These are phyloP conservation scores for Hemibagrus wyckioides DNA, from an alignment of 2,113 vertebrate genomes.

Conservation along the genomic window DNA sequence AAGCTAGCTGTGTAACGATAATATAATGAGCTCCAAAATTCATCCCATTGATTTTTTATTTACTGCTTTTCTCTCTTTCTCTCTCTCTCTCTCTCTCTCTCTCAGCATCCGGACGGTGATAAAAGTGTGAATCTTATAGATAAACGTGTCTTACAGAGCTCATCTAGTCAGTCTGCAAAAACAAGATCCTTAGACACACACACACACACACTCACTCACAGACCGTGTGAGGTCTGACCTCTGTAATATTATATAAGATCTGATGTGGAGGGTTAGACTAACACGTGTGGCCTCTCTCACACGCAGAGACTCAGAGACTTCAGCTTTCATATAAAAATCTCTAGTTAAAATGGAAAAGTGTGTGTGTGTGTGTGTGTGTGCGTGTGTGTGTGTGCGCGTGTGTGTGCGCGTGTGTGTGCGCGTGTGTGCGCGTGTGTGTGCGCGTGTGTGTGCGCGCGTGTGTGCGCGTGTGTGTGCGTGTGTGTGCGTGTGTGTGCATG, in stretches of 20 bases:
- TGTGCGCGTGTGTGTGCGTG: background rate
- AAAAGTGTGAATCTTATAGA: constrained; percentile 51
- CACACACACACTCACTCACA: constrained; percentile 27
- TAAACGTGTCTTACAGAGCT: too few relatives aligned
- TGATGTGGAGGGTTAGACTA: constrained; percentile 65
- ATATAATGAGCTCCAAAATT: background rate
- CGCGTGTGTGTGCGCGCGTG: background rate
- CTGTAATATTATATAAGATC: constrained; percentile 76
- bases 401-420: too few relatives aligned
- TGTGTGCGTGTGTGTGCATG: background rate
- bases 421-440: too few relatives aligned
- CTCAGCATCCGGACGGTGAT: constrained; percentile 61
- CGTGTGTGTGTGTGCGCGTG: too few relatives aligned
- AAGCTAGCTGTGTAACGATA: too few relatives aligned
- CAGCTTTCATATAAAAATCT: too few relatives aligned
- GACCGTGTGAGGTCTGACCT: constrained; percentile 62
- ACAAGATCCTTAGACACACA: constrained; percentile 31
- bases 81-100: background rate
- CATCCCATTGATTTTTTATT: background rate
- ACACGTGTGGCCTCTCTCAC: too few relatives aligned
- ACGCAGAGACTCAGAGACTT: too few relatives aligned
- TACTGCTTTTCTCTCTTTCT: background rate
- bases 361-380: background rate
- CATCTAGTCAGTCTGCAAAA: constrained; percentile 20
- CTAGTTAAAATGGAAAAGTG: constrained; percentile 79